Conservation (phyloP, 2,888 invertebrate genomes). For the Rotaria socialis region DNA sequence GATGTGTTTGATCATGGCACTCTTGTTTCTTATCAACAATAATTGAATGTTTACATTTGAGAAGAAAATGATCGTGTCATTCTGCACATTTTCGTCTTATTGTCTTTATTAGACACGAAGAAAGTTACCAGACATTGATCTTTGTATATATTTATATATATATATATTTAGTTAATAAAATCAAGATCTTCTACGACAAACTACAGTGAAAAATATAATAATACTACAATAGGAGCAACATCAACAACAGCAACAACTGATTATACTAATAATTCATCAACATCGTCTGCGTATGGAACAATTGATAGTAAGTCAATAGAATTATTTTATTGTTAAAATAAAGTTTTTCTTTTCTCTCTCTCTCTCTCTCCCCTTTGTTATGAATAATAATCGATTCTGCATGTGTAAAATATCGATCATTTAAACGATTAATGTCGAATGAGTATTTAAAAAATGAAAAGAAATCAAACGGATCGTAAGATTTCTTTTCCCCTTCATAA, state of each 20-base stretch:
- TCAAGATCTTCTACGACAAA: background rate
- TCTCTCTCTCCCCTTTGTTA: too few relatives aligned
- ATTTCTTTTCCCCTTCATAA: background rate
- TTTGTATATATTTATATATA: background rate
- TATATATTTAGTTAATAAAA: background rate
- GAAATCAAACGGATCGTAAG: slow-evolving; percentile 14
- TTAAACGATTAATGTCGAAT: background rate
- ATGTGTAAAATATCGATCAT: slow-evolving; percentile 1
- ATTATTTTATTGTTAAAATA: too few relatives aligned
- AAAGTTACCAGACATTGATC: slow-evolving; percentile 49
- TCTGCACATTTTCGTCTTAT: slow-evolving; percentile 78
- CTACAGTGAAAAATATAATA: slow-evolving; percentile 12
- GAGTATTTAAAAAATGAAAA: slow-evolving; percentile 12
- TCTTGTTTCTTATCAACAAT: background rate
- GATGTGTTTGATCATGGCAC: background rate
- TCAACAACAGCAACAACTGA: background rate
- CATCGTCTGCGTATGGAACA: too few relatives aligned
- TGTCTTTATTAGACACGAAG: slow-evolving; percentile 79
- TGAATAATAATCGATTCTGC: slow-evolving; percentile 13
- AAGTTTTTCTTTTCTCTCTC: background rate
- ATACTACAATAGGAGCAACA: too few relatives aligned
- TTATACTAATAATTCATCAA: too few relatives aligned
- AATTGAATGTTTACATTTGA: slow-evolving; percentile 11
- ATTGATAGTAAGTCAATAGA: too few relatives aligned
- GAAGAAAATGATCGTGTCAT: background rate